A percentile compares a stretch with the other conserved stretches of the same genome.
Conservation (phyloP, 2,797 vertebrate species). For the Malurus leucopterus region DNA sequence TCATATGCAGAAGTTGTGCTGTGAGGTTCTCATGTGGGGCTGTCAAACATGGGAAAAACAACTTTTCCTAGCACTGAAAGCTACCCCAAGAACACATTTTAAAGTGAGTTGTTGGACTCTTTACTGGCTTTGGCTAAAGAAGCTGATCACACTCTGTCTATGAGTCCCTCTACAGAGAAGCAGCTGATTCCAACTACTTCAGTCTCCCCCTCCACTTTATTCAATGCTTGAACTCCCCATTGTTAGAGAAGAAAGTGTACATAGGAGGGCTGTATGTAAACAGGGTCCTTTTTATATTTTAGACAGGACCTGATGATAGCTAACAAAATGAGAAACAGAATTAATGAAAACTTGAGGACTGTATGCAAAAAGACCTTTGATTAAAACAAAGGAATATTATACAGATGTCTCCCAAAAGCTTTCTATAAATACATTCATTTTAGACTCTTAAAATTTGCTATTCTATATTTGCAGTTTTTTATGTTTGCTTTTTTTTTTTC, state of each 20-base stretch:
- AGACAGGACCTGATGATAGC: background rate
- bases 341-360: background rate
- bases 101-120: background rate
- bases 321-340: background rate
- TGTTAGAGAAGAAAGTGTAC: background rate
- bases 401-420: background rate
- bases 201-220: background rate
- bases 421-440: background rate
- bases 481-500: background rate
- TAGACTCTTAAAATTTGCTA: background rate
- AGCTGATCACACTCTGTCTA: background rate
- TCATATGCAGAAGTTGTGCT: background rate
- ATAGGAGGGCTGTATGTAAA: background rate
- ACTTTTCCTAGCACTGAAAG: background rate
- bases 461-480: background rate
- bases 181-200: background rate
- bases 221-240: background rate
- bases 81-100: background rate
- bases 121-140: background rate
- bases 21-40: background rate
- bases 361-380: background rate
- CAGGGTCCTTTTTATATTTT: background rate
- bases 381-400: background rate
- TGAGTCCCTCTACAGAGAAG: background rate
- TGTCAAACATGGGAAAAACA: background rate